Percentiles rank a stretch among this genome's conserved stretches.
Conservation (phyloP, 2,113 vertebrate species). For the Porphyrio hochstetteri region DNA sequence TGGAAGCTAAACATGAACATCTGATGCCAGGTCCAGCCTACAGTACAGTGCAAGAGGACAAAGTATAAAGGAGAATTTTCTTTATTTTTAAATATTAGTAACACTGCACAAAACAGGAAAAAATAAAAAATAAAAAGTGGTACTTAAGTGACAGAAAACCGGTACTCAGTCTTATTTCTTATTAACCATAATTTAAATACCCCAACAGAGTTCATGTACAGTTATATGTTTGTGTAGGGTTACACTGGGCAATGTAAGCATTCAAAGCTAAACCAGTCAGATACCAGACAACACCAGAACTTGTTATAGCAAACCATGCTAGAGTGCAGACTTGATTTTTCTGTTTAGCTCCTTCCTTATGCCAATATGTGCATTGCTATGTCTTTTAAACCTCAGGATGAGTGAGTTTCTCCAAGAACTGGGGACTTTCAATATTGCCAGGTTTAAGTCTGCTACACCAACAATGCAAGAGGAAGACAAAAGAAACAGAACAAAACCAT, state of each 20-base stretch:
- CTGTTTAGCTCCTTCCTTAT: constrained; percentile 8
- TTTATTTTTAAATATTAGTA: constrained; percentile 59
- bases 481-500: constrained; percentile 1
- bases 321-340: not conserved
- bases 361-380: not conserved
- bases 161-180: not conserved
- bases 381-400: not conserved
- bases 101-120: constrained; percentile 52
- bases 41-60: constrained; percentile 25
- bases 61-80: constrained; percentile 23
- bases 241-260: constrained; percentile 26
- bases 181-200: constrained; percentile 34
- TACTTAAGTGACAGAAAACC: constrained; percentile 43
- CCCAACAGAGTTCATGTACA: constrained; percentile 6
- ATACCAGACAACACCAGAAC: constrained; percentile 9
- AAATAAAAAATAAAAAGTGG: not conserved
- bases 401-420: not conserved
- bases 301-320: not conserved
- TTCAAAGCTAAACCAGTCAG: not conserved
- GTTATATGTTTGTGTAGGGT: constrained; percentile 38
- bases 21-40: not conserved
- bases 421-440: constrained; percentile 22
- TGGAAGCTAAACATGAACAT: not conserved
- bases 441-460: not conserved
- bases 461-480: not conserved